phyloP scores from a whole-genome alignment of 1,140 invertebrate genomes.

The Lepidostoma basale region DNA sequence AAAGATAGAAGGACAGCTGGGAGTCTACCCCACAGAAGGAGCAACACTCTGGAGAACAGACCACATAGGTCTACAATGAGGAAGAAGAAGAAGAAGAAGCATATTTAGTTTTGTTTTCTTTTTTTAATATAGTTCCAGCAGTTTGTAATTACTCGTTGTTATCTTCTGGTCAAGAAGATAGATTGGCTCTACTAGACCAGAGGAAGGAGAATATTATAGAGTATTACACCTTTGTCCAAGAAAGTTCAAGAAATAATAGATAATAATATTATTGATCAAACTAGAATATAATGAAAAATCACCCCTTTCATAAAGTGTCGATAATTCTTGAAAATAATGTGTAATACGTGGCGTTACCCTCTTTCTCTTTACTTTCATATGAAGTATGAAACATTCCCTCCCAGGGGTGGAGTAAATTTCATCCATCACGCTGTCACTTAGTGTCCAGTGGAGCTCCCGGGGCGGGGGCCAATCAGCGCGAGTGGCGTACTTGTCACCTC shows the following conservation, averaged over 20 bases:
- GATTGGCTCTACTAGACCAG: too few relatives aligned
- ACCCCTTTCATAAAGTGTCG: neutral
- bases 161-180: too few relatives aligned
- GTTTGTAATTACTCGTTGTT: too few relatives aligned
- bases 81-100: too few relatives aligned
- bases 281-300: neutral
- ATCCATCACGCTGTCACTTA: constrained; percentile 28
- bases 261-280: neutral
- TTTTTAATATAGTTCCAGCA: too few relatives aligned
- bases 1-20: too few relatives aligned
- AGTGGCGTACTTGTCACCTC: constrained; percentile 46
- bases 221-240: neutral
- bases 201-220: too few relatives aligned
- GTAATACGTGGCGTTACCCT: neutral
- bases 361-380: neutral
- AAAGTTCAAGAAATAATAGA: neutral
- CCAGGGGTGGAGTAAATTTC: constrained; percentile 18
- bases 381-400: neutral
- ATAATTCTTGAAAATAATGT: neutral
- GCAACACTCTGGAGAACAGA: too few relatives aligned
- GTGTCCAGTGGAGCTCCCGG: constrained; percentile 6
- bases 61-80: too few relatives aligned
- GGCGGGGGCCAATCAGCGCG: constrained; percentile 43
- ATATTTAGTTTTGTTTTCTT: too few relatives aligned
- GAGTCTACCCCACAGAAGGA: too few relatives aligned